These are phyloP conservation scores for Anguilla obscura DNA, from an alignment of 2,797 vertebrate species.

Conservation along the genomic window DNA sequence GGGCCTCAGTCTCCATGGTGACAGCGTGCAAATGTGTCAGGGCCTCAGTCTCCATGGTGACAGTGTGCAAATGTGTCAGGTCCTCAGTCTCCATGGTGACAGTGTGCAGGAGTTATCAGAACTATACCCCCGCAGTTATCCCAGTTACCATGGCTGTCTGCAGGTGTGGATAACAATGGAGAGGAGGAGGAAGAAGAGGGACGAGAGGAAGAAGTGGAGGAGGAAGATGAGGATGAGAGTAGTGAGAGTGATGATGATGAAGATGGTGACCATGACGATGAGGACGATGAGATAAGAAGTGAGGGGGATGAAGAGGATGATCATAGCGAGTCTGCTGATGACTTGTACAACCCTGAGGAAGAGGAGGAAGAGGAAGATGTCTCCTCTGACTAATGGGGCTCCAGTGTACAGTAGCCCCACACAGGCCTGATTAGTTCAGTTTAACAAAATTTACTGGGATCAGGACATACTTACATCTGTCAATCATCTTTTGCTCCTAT, in stretches of 20 bases:
- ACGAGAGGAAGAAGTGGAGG: conserved; percentile 52
- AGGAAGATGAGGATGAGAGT: conserved; percentile 49
- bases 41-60: not conserved
- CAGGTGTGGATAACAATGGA: conserved; percentile 50
- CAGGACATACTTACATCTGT: not conserved
- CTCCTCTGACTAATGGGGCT: conserved; percentile 8
- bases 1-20: no score
- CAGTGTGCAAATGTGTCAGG: not conserved
- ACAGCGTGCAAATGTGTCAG: not conserved
- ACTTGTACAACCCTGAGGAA: conserved; percentile 54
- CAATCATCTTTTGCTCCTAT: not conserved
- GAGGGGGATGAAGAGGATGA: conserved; percentile 58
- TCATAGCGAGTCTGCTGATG: conserved; percentile 47
- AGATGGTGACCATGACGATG: conserved; percentile 50
- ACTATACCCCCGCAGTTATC: no score
- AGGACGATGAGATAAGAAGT: conserved; percentile 61
- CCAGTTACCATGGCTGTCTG: not conserved
- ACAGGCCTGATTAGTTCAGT: no score
- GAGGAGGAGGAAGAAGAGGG: conserved; percentile 54
- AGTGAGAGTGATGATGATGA: conserved; percentile 46
- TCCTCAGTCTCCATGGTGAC: not conserved
- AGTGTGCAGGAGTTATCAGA: no score
- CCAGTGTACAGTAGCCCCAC: no score
- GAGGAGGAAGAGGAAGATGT: conserved; percentile 59
- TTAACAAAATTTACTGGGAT: no score